Evolutionary conservation across 2,113 vertebrate species (phyloP), one percentile per base, ranked within the genome.

Genomic region (Hoplias malabaricus): DNA sequence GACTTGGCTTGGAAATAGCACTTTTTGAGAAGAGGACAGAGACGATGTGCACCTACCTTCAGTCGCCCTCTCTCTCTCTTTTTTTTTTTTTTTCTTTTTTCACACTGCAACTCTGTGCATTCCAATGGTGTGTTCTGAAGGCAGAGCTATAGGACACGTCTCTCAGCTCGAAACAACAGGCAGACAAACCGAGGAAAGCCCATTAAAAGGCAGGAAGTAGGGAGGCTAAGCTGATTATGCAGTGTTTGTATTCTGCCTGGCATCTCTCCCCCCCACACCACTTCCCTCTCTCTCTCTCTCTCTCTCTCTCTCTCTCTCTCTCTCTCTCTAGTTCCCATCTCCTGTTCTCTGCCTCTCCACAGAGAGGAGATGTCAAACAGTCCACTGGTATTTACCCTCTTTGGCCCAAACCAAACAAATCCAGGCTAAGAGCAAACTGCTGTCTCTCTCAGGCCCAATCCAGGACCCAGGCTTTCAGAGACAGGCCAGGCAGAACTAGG

Each of bases 181-280:
- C 71, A 57, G 29, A 69, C 75, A 69, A 74, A 78, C 46, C 27
- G 78, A 73, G 63, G 73, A 71, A 78, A 80, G 62, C 66, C 83
- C 72, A 82, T 85, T 85, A 85, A 85, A 78, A 80, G 29, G 63
- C 75, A 82, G 84, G 75, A 81, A 79, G 68, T 68, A 72, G 72
- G 63, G 68, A 77, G 69, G 31, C 71, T 76, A 72, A 83, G 63
- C 79, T 83, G 72, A 81, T 85, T 83, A 79, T 83, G 75, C 75
- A 79, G 63, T 79, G 78, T 83, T 82, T 85, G 63, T 85, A 80
- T 78, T 85, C 84, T 75, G 34, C 54, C 59, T 68, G 73, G 29
- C 46, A 43, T 56, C 56, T 53, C 25, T 69, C 43, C n/a, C n/a
- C n/a, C n/a, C n/a, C n/a, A n/a, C n/a, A n/a, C n/a, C n/a, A n/a